Base-by-base conservation (phyloP, 1,140 invertebrate genomes). In the Sminthurides bifidus region DNA sequence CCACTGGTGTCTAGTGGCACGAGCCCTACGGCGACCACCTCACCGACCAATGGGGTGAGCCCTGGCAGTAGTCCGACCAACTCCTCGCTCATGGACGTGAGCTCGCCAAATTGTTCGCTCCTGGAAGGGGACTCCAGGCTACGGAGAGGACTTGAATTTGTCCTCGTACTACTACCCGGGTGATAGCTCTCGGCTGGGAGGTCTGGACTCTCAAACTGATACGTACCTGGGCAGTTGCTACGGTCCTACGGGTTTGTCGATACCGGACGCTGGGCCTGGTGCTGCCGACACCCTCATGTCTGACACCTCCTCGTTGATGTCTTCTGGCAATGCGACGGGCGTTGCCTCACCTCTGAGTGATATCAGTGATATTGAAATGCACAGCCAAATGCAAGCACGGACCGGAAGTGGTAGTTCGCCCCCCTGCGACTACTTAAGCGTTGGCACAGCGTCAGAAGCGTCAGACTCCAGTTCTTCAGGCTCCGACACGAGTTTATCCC, bases 61-160 rank as follows among this genome's bases (percentile, higher is more conserved):
- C 3, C 5, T 29, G 27, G 44, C 19, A 45, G 27, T 24, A 17
- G 19, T 30, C 19, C 5, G 8, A 48, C 45, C 15, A 26, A 23
- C 8, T 2, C 6, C n/a, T 4, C 3, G 17, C 4, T 52, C 3
- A 8, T 40, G 4, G 50, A 52, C 12, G 50, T 50, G 23, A 26
- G 26, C 35, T 40, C 30, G 3, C 38, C 37, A 27, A 33, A 50
- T n/a, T n/a, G n/a, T 17, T 46, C 57, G 5, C 23, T 57, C 6
- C 48, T 59, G n/a, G 58, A 64, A 31, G 60, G 58, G 46, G 63
- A 65, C 40, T 65, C 59, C n/a, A 1, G 59, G 59, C 8, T 65
- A 65, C 46, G 59, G 29, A 2, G 62, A 61, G 30, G 62, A 64
- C 41, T 38, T 64, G 30, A 43, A 53, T 33, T n/a, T 64, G 40